A percentile compares a stretch with the other conserved stretches of the same genome.
Evolutionary conservation across 2,113 vertebrate species (phyloP).

Genomic region (Pelecanus crispus): DNA sequence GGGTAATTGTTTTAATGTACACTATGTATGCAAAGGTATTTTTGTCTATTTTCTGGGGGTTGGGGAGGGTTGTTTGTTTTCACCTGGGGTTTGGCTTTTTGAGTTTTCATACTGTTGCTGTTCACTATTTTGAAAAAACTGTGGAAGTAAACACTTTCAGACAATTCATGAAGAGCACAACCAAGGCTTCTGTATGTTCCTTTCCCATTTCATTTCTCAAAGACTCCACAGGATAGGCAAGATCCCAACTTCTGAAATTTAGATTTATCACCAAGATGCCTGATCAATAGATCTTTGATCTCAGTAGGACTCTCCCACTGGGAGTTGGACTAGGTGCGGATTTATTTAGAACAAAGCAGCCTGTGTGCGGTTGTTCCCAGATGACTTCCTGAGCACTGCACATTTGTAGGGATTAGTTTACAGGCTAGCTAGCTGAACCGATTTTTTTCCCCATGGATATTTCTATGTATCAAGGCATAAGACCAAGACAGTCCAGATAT

Average conservation of each 20-base stretch:
- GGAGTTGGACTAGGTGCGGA: background rate
- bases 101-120: background rate
- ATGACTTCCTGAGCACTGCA: background rate
- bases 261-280: background rate
- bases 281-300: constrained; percentile 20
- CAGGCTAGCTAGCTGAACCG: background rate
- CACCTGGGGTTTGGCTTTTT: background rate
- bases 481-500: background rate
- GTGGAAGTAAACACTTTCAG: background rate
- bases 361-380: background rate
- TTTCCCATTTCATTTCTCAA: background rate
- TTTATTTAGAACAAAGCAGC: constrained; percentile 19
- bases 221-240: background rate
- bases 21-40: background rate
- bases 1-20: background rate
- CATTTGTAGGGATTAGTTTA: background rate
- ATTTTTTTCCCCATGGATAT: background rate
- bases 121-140: background rate
- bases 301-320: background rate
- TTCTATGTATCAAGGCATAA: background rate
- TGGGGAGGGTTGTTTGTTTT: background rate
- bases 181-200: background rate
- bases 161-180: background rate
- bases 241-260: constrained; percentile 1
- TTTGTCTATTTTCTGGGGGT: accelerated